These are phyloP conservation scores for Salmo trutta DNA, from an alignment of 2,797 vertebrate species.

Conservation along the genomic window DNA sequence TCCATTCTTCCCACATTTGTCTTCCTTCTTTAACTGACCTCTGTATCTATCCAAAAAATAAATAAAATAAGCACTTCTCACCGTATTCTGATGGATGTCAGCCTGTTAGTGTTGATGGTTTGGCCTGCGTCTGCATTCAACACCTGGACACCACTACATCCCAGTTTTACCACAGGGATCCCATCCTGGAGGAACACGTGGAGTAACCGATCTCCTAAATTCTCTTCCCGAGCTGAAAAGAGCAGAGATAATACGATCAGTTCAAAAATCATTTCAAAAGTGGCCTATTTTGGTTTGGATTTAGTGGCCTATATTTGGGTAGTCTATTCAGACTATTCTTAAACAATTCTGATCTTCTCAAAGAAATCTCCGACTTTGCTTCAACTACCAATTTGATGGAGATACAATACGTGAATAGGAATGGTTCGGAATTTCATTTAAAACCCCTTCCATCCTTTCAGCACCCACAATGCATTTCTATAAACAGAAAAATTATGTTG, in stretches of 20 bases:
- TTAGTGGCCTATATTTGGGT: too few species aligned
- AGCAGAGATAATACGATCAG: slow-evolving; percentile 40
- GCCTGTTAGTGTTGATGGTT: slow-evolving; percentile 68
- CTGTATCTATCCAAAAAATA: slow-evolving; percentile 8
- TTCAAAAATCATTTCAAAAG: background rate
- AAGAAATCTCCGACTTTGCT: slow-evolving; percentile 5
- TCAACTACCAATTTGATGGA: background rate
- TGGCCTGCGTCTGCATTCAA: slow-evolving; percentile 70
- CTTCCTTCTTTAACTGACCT: too few species aligned
- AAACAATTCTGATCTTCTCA: background rate
- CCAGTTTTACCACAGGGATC: slow-evolving; percentile 69
- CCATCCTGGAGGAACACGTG: slow-evolving; percentile 84
- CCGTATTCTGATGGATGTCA: slow-evolving; percentile 74
- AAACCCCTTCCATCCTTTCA: background rate
- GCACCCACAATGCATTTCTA: background rate
- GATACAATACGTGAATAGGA: background rate
- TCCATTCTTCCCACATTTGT: too few species aligned
- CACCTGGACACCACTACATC: slow-evolving; percentile 72
- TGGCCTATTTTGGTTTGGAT: slow-evolving; percentile 9
- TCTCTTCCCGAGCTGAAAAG: slow-evolving; percentile 77
- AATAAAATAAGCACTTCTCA: slow-evolving; percentile 48
- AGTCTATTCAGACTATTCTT: background rate
- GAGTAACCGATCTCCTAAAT: slow-evolving; percentile 78
- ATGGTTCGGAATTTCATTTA: background rate
- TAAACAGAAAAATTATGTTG: background rate